These are phyloP conservation scores for Muscina levida DNA, from an alignment of 2,888 invertebrate species.

Conservation along the genomic window DNA sequence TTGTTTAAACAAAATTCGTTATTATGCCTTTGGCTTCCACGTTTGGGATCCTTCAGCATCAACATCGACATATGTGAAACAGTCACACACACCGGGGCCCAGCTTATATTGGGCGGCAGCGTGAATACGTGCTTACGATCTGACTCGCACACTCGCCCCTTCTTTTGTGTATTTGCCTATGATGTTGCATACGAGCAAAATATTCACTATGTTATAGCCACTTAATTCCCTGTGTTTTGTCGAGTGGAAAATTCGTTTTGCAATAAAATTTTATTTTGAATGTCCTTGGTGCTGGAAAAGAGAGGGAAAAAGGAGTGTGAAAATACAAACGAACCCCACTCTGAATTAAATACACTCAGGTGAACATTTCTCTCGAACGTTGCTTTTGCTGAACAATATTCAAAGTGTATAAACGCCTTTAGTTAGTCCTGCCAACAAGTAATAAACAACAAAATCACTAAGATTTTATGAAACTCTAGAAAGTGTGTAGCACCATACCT, in stretches of 20 bases:
- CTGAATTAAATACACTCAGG: too few species aligned
- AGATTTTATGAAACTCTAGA: slow-evolving; percentile 41
- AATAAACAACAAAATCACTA: slow-evolving; percentile 43
- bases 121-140: slow-evolving; percentile 3
- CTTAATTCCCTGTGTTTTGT: slow-evolving; percentile 58
- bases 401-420: slow-evolving; percentile 32
- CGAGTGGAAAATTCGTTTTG: slow-evolving; percentile 59
- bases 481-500: too few species aligned
- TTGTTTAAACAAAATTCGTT: slow-evolving; percentile 45
- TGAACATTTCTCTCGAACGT: slow-evolving; percentile 13
- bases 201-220: slow-evolving; percentile 59
- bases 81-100: slow-evolving; percentile 1
- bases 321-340: neutral
- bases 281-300: slow-evolving; percentile 18
- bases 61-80: slow-evolving; percentile 28
- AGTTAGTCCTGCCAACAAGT: slow-evolving; percentile 38
- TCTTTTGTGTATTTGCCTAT: neutral
- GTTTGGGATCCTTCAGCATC: slow-evolving; percentile 10
- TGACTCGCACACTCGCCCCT: too few species aligned
- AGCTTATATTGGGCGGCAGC: neutral
- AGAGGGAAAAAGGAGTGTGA: slow-evolving; percentile 2
- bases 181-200: slow-evolving; percentile 46
- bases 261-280: slow-evolving; percentile 48
- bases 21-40: slow-evolving; percentile 34
- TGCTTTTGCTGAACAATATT: slow-evolving; percentile 38